Base-by-base conservation (phyloP, 2,113 vertebrate genomes). In the Anser cygnoides region DNA sequence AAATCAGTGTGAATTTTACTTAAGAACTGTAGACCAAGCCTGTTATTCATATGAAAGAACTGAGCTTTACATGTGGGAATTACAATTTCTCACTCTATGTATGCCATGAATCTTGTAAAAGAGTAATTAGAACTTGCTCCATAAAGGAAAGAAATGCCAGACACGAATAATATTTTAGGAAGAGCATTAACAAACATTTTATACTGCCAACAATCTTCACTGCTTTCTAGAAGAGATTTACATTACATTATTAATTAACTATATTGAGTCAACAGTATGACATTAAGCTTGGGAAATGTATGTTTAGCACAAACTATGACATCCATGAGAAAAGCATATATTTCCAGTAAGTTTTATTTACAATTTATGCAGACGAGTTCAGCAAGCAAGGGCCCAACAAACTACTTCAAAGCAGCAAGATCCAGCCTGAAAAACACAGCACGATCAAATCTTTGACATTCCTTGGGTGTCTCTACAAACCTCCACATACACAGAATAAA, bases 121-220 rank as follows among this genome's bases (percentile, higher is more conserved):
- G 81, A 95, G 81, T 96, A 94, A 95, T 95, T 94, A 96, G 92
- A 96, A 89, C 87, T 95, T 92, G 92, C 77, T 96, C 86, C 44
- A 35, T 49, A 90, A 94, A 84, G 84, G 78, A 84, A 90, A 92
- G 89, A 84, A 94, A 89, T 3, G 10, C 67, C 91, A 94, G 78
- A 37, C 66, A 79, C n/a, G 44, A 91, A 73, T 54, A 89, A 84
- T 87, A 95, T 91, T 95, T 96, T 84, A 82, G 70, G 86, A 67
- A 87, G 41, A 89, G 74, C 73, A 84, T 94, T 93, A 95, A 92
- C 92, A 95, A 96, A 93, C 78, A 87, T 89, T 94, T 89, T 91
- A 77, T 55, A 82, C 74, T 86, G 95, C 79, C 86, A 94, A 88
- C 72, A 84, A 55, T 62, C 84, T 86, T 74, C 79, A 31, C 67